Evolutionary conservation across 2,113 vertebrate genomes (phyloP).

Genomic region (Tachysurus vachellii): DNA sequence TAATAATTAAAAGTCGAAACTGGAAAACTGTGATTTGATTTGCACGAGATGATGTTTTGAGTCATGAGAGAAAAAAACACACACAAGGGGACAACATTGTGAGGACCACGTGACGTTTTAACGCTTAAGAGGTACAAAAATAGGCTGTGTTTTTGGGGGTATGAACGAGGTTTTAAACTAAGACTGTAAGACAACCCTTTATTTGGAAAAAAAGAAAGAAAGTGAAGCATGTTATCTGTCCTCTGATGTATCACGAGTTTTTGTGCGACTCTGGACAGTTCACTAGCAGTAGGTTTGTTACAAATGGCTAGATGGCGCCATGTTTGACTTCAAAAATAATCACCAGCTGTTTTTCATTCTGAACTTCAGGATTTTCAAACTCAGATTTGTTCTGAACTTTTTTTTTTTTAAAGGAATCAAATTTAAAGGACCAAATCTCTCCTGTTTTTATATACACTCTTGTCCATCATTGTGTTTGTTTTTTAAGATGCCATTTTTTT

Average conservation of each 20-base stretch:
- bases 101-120: slow-evolving; percentile 77
- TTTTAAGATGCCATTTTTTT: slow-evolving; percentile 95
- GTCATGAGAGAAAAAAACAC: slow-evolving; percentile 49
- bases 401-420: slow-evolving; percentile 78
- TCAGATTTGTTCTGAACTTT: slow-evolving; percentile 98
- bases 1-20: slow-evolving; percentile 59
- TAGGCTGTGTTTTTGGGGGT: slow-evolving; percentile 68
- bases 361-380: slow-evolving; percentile 96
- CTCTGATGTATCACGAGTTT: slow-evolving; percentile 93
- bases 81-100: slow-evolving; percentile 74
- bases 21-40: slow-evolving; percentile 83
- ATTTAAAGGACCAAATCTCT: slow-evolving; percentile 99
- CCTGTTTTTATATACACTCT: slow-evolving; percentile 77
- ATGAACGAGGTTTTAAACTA: slow-evolving; percentile 87
- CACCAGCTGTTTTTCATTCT: slow-evolving; percentile 94
- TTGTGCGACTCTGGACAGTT: slow-evolving; percentile 96
- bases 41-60: slow-evolving; percentile 79
- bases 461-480: slow-evolving; percentile 83
- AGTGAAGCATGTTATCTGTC: slow-evolving; percentile 91
- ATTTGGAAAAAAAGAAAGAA: slow-evolving; percentile 75
- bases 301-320: slow-evolving; percentile 94
- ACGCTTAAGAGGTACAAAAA: slow-evolving; percentile 80
- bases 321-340: slow-evolving; percentile 85
- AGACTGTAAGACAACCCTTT: slow-evolving; percentile 78
- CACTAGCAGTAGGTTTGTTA: slow-evolving; percentile 95